phyloP scores from a whole-genome alignment of 1,140 invertebrate species.

The roundworm (Caenorhabditis elegans) region DNA sequence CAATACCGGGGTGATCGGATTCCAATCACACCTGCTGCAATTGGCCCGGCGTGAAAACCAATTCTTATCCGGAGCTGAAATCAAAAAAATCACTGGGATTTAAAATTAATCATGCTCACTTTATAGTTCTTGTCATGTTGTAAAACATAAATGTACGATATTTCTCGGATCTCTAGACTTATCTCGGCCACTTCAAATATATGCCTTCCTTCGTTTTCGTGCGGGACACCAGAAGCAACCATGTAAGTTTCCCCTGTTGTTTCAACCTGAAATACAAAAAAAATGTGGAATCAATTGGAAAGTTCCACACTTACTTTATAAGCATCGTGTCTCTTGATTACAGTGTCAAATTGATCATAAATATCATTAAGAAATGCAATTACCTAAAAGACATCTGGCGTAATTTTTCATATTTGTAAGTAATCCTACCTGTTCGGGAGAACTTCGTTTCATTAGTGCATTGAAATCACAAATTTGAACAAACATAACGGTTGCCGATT shows the following conservation, averaged over 20 bases:
- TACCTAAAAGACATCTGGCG: slow-evolving; percentile 69
- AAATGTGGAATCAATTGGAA: no score
- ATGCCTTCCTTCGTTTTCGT: slow-evolving; percentile 75
- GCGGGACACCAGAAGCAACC: slow-evolving; percentile 82
- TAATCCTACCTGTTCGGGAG: slow-evolving; percentile 70
- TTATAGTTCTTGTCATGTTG: not conserved
- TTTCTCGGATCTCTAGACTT: slow-evolving; percentile 66
- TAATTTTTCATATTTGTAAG: not conserved
- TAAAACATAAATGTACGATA: not conserved
- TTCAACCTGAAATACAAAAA: slow-evolving; percentile 48
- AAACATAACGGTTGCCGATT: slow-evolving; percentile 64
- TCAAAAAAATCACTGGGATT: not conserved
- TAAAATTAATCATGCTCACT: no score
- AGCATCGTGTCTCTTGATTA: slow-evolving; percentile 78
- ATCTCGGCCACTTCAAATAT: slow-evolving; percentile 71
- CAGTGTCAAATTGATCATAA: slow-evolving; percentile 78
- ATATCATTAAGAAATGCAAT: slow-evolving; percentile 78
- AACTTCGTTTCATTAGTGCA: slow-evolving; percentile 56
- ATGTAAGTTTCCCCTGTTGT: slow-evolving; percentile 75
- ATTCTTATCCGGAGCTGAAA: slow-evolving; percentile 63
- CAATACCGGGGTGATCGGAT: slow-evolving; percentile 70
- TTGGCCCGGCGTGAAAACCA: slow-evolving; percentile 67
- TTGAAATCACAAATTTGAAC: slow-evolving; percentile 64
- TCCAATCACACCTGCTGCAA: slow-evolving; percentile 71
- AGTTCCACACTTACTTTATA: slow-evolving; percentile 71